phyloP scores from a whole-genome alignment of 2,888 invertebrate species.

The Epiblema foenella region DNA sequence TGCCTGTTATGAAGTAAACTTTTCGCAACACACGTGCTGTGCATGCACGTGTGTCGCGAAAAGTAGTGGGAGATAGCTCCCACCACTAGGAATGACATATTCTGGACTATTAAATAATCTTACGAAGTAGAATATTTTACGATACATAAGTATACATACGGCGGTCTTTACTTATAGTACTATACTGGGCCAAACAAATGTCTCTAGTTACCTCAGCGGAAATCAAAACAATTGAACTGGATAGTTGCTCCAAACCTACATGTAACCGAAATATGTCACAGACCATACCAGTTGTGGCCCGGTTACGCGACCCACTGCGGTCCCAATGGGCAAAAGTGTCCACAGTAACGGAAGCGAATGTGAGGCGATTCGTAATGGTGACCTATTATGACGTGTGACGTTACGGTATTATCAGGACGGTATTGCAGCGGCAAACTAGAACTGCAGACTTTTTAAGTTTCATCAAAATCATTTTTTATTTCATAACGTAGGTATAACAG shows the following conservation, averaged over 20 bases:
- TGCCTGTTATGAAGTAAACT: too few relatives aligned
- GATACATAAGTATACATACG: neutral
- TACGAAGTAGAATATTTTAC: neutral
- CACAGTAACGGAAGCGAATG: conserved; percentile 78
- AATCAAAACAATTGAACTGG: conserved; percentile 36
- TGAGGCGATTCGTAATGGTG: conserved; percentile 31
- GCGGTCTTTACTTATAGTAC: neutral
- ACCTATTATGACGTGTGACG: conserved; percentile 31
- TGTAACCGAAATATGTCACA: conserved; percentile 26
- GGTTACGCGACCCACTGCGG: conserved; percentile 61
- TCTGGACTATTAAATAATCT: too few relatives aligned
- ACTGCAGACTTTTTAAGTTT: neutral
- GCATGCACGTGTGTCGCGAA: too few relatives aligned
- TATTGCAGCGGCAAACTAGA: neutral
- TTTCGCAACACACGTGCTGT: too few relatives aligned
- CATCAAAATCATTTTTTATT: too few relatives aligned
- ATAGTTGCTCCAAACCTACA: conserved; percentile 21
- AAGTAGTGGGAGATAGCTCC: too few relatives aligned
- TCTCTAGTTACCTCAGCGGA: conserved; percentile 10
- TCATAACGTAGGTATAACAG: too few relatives aligned
- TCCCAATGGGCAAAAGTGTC: conserved; percentile 82
- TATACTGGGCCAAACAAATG: neutral
- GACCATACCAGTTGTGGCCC: conserved; percentile 52
- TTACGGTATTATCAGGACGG: neutral
- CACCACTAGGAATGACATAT: too few relatives aligned